Evolutionary conservation across 2,888 invertebrate genomes (phyloP), one percentile per base, ranked within the genome.

Genomic region (Celastrina argiolus): DNA sequence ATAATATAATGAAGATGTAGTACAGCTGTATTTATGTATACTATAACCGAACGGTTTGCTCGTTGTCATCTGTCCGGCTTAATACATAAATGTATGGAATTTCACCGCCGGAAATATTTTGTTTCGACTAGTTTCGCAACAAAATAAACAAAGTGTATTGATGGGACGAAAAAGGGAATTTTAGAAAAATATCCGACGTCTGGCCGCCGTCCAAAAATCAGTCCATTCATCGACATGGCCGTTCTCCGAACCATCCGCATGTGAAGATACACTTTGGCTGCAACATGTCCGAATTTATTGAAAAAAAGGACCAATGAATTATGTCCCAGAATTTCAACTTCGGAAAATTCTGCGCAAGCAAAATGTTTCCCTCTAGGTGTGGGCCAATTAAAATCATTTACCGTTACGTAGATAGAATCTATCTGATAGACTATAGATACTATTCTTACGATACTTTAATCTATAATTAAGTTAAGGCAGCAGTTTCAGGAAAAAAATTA

Each of bases 181-280:
- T 68, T 66, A 67, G 58, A 56, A 51, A 42, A 67, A 67, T 66
- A 61, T 59, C 66, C 63, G 56, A 65, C 65, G 63, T 67, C 66
- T 69, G 69, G 69, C 69, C 36, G 18, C 56, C 63, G 34, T 65
- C 69, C 69, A 67, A 67, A 67, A 67, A 66, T 64, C 56, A 63
- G 64, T 67, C 64, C 42, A 67, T 67, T 64, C 67, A 67, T 45
- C 64, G 64, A 45, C 59, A 59, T 36, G 67, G 36, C 58, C 31
- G 34, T 58, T 59, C 64, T 36, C 45, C 42, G 59, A 66, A 45
- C 66, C 42, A 66, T 59, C 66, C 66, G 42, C 58, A 66, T 66
- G 66, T 66, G 26, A 66, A 66, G 66, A 66, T 66, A 65, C 66
- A 12, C 61, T 61, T 22, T 61, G 61, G 61, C 61, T 61, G 18